Base-by-base conservation (phyloP, 1,140 invertebrate genomes). In the Leptestheria dahalacensis region DNA sequence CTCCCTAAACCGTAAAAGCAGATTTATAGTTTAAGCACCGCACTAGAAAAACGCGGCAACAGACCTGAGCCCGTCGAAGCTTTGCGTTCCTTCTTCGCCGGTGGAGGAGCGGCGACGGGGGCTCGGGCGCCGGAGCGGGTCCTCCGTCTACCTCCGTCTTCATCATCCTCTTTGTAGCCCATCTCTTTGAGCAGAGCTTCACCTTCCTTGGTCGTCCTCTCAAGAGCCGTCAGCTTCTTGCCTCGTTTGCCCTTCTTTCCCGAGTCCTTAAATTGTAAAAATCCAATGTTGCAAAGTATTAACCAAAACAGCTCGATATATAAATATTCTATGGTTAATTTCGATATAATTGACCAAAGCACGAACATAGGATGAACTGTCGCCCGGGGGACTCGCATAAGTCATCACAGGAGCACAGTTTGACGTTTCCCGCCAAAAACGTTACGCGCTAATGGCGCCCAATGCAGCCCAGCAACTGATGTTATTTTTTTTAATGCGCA, bases 181-280 rank as follows among this genome's bases (percentile, higher is more conserved):
- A 63, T 54, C 68, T 71, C 73, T 71, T 76, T 76, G 23, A 71
- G 65, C 10, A 76, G 70, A n/a, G 65, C 69, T 66, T 76, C 73
- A 21, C 73, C 72, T 64, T 76, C 74, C 57, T 74, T 72, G n/a
- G 72, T 69, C 6, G 70, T 72, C 58, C 71, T 70, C 61, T 75
- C 72, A 1, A 75, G 63, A 41, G 72, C 73, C n/a, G 75, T 72
- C 6, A 75, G 66, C 57, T 74, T 74, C 64, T 76, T 77, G 26
- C 21, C 59, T 50, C 21, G 28, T 21, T 51, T 60, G 10, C 48
- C 48, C 28, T 60, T 60, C 23, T 48, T 49, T 12, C 51, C 58
- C 11, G 48, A 18, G 41, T 1, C 58, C 23, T 60, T 49, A 47
- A 49, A 26, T 48, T 59, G 25, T 18, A 56, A 29, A 48, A 56